Conservation (phyloP, 2,888 invertebrate genomes). For the Geophilus truncorum region DNA sequence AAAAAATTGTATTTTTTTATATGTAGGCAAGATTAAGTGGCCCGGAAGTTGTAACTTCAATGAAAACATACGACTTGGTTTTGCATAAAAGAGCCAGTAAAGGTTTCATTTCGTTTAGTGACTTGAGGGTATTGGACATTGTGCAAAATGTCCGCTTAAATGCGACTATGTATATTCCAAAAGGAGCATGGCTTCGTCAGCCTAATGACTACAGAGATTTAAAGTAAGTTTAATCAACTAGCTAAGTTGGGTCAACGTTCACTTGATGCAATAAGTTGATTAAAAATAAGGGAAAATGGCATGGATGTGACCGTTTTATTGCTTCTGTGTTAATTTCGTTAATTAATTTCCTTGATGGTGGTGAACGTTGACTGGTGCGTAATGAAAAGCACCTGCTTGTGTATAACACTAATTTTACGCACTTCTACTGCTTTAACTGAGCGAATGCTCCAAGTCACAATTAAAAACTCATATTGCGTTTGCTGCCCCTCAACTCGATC, state of each 20-base stretch:
- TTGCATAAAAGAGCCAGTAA: slow-evolving; percentile 28
- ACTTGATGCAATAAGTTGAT: neutral
- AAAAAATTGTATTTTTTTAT: neutral
- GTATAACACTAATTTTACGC: too few species aligned
- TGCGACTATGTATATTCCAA: slow-evolving; percentile 25
- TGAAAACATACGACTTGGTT: slow-evolving; percentile 22
- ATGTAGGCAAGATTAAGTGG: slow-evolving; percentile 12
- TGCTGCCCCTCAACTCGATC: too few species aligned
- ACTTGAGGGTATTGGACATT: slow-evolving; percentile 4
- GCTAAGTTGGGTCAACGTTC: neutral
- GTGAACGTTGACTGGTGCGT: neutral
- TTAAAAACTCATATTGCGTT: too few species aligned
- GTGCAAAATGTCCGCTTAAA: neutral
- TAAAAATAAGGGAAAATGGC: neutral
- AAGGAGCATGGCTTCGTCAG: slow-evolving; percentile 28
- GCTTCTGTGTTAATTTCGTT: neutral
- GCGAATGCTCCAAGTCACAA: too few species aligned
- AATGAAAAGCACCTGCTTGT: too few species aligned
- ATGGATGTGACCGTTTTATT: neutral
- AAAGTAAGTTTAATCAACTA: neutral
- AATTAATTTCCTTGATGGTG: neutral
- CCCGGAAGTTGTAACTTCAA: slow-evolving; percentile 14
- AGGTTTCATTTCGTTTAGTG: neutral
- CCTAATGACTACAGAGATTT: slow-evolving; percentile 28
- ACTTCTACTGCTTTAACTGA: too few species aligned